Base-by-base conservation (phyloP, 2,797 vertebrate species). In the Enteromius thamalakanensis region DNA sequence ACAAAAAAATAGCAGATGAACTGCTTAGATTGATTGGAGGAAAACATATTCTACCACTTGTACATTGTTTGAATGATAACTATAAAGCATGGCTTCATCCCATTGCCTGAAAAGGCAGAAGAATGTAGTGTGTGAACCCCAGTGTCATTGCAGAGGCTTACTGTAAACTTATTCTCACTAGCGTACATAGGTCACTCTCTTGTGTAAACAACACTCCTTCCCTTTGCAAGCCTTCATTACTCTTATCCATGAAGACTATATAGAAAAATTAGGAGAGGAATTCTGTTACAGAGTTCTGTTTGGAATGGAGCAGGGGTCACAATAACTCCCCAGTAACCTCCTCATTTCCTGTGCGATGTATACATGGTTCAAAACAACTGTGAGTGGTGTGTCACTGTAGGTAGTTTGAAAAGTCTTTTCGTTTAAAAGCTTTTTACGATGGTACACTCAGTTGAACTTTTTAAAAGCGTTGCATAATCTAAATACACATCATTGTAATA, bases 81-180 rank as follows among this genome's bases (percentile, higher is more conserved):
- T 82, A 87, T 81, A 83, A 81, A 87, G 87, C 88, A 86, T 32
- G 55, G 55, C 68, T 83, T 76, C 79, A 64, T 87, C 83, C 83
- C 88, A 87, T 90, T 93, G 92, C 94, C 93, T 72, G 83, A 94
- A 94, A 95, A 94, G 92, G 94, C 81, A 93, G 89, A 95, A 94
- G 91, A 94, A 94, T 94, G 92, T 90, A 62, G 79, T 32, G 37
- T 64, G 86, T 90, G 88, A 81, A 90, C 92, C 89, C 87, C 85
- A 83, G 84, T 89, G 89, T 69, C 85, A 68, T 79, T 89, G 87
- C n/a, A 55, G 81, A 58, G 79, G 79, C 85, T 86, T 88, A 88
- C 80, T 92, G 88, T 94, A 95, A 94, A 93, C 93, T 1, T 32
- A 86, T 84, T 74, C 87, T 3, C 40, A 76, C 85, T 88, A 91